These are phyloP conservation scores for Monochamus alternatus DNA, from an alignment of 2,888 invertebrate species.

Conservation along the genomic window DNA sequence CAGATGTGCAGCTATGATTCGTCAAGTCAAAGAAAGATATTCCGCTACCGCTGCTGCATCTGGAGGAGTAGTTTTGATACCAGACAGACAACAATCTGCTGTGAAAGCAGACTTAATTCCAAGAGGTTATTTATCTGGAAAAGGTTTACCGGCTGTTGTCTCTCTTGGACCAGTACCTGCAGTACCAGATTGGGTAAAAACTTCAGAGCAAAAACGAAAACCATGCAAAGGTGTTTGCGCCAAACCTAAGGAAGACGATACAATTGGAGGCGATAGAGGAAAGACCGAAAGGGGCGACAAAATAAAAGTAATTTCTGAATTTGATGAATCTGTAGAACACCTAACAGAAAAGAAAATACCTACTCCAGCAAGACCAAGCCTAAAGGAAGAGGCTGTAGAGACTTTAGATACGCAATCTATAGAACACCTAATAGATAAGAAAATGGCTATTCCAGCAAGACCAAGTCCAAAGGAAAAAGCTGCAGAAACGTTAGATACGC, in stretches of 20 bases:
- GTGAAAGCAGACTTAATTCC: constrained; percentile 33
- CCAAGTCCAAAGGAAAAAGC: neutral
- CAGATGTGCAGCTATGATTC: constrained; percentile 41
- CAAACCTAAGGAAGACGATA: neutral
- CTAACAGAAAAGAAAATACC: neutral
- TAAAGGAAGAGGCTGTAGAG: neutral
- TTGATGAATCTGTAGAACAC: neutral
- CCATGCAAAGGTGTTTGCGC: neutral
- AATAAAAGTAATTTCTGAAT: neutral
- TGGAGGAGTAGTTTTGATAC: constrained; percentile 44
- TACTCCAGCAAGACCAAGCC: neutral
- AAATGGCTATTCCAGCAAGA: neutral
- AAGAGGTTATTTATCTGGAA: constrained; percentile 42
- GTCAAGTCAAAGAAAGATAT: constrained; percentile 37
- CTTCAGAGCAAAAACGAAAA: neutral
- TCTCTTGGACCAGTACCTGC: neutral
- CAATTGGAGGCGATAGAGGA: neutral
- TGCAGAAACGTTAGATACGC: too few relatives aligned
- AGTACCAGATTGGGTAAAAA: neutral
- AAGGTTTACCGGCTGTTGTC: constrained; percentile 26
- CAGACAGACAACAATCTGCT: constrained; percentile 31
- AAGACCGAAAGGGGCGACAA: neutral
- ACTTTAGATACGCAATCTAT: too few relatives aligned
- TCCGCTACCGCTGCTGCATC: constrained; percentile 31
- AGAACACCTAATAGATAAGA: too few relatives aligned